Conservation (phyloP, 2,888 invertebrate genomes). For the Cosmia trapezina region DNA sequence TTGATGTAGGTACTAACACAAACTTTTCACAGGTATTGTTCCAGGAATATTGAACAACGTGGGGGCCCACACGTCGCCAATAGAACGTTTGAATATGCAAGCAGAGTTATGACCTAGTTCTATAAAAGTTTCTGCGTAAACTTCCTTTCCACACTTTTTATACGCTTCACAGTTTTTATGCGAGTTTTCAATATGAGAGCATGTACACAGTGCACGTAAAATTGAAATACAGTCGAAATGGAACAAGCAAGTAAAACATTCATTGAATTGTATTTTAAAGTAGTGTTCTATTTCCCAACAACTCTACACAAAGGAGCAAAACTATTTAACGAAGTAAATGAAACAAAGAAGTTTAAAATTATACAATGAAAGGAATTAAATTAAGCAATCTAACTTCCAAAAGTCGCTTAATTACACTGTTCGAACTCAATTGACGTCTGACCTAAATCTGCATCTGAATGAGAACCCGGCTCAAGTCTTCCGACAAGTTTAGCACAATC, state of each 20-base stretch:
- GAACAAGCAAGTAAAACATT: constrained; percentile 20
- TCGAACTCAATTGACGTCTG: constrained; percentile 85
- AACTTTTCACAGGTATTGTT: constrained; percentile 44
- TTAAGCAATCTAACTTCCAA: constrained; percentile 79
- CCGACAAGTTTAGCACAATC: constrained; percentile 86
- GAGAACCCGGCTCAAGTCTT: constrained; percentile 78
- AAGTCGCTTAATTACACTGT: constrained; percentile 84
- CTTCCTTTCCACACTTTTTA: constrained; percentile 59
- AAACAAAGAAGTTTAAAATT: constrained; percentile 45
- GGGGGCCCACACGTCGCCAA: constrained; percentile 28
- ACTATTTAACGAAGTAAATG: constrained; percentile 27
- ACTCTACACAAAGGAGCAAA: neutral
- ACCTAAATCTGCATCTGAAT: constrained; percentile 89
- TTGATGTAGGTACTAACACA: constrained; percentile 5
- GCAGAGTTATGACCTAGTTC: constrained; percentile 67
- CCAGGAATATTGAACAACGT: constrained; percentile 36
- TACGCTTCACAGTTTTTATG: constrained; percentile 57
- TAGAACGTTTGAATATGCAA: constrained; percentile 52
- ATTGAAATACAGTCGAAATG: constrained; percentile 15
- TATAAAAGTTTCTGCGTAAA: constrained; percentile 63
- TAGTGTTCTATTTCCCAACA: constrained; percentile 8
- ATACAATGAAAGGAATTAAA: constrained; percentile 63
- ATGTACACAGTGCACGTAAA: constrained; percentile 13
- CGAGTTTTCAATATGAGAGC: constrained; percentile 56
- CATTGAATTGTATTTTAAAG: constrained; percentile 4